phyloP scores from a whole-genome alignment of 2,888 invertebrate genomes.

The Sphaerophoria rueppellii region DNA sequence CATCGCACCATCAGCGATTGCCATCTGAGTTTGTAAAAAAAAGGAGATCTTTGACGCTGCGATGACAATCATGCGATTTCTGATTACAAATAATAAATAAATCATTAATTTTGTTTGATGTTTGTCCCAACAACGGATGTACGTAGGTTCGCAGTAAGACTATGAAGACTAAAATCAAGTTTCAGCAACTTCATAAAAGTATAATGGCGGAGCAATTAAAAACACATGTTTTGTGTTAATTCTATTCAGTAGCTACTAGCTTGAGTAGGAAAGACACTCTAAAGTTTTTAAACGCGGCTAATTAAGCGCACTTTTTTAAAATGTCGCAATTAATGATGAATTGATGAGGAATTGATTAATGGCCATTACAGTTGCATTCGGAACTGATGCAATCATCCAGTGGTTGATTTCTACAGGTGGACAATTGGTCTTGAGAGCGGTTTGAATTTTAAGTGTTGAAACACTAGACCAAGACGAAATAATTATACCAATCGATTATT shows the following conservation, averaged over 20 bases:
- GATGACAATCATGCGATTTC: slow-evolving; percentile 41
- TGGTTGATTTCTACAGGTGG: background rate
- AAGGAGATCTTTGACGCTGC: slow-evolving; percentile 15
- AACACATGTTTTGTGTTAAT: background rate
- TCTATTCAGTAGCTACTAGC: background rate
- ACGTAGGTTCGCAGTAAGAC: slow-evolving; percentile 6
- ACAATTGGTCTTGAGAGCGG: slow-evolving; percentile 17
- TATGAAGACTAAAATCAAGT: background rate
- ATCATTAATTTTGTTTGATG: background rate
- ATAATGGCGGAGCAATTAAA: slow-evolving; percentile 13
- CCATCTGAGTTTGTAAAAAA: background rate
- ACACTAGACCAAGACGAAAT: no score
- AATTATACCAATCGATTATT: no score
- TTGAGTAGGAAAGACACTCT: background rate
- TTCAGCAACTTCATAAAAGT: background rate
- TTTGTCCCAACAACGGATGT: slow-evolving; percentile 40
- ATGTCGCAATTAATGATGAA: slow-evolving; percentile 63
- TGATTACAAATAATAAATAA: slow-evolving; percentile 38
- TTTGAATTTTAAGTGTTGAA: slow-evolving; percentile 11
- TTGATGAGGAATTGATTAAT: slow-evolving; percentile 56
- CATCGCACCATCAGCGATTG: slow-evolving; percentile 14
- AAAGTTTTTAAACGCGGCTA: slow-evolving; percentile 35
- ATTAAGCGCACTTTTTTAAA: slow-evolving; percentile 47
- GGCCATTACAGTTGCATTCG: background rate
- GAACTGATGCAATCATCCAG: background rate